Conservation (phyloP, 2,113 vertebrate genomes). For the Neogale vison region DNA sequence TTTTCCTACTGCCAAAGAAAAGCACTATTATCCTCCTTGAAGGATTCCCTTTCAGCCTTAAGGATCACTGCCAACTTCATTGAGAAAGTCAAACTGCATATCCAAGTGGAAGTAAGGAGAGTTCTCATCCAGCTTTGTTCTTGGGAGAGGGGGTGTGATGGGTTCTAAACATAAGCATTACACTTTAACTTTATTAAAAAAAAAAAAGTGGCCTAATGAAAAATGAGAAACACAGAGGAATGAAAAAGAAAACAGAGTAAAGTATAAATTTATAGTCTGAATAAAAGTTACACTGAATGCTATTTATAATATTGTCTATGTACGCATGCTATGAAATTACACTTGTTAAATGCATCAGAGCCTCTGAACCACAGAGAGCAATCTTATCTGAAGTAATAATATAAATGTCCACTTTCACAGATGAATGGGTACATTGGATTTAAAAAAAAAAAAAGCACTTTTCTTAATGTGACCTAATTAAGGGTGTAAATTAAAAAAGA, state of each 20-base stretch:
- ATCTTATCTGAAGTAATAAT: conserved; percentile 73
- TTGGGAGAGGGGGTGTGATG: neutral
- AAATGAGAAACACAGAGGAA: neutral
- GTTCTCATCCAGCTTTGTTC: conserved; percentile 74
- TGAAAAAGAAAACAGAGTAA: neutral
- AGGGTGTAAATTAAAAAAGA: conserved; percentile 72
- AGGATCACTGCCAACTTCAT: conserved; percentile 84
- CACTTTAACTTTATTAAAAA: conserved; percentile 75
- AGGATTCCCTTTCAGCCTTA: conserved; percentile 86
- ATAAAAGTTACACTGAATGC: conserved; percentile 50
- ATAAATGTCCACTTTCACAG: conserved; percentile 76
- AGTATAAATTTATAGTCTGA: conserved; percentile 50
- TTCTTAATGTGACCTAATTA: conserved; percentile 80
- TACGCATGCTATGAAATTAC: conserved; percentile 64
- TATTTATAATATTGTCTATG: conserved; percentile 58
- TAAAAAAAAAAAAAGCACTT: conserved; percentile 64
- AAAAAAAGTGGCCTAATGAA: conserved; percentile 40
- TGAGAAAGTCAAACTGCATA: conserved; percentile 82
- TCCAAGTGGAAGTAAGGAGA: conserved; percentile 74
- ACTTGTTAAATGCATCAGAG: conserved; percentile 68
- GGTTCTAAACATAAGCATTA: conserved; percentile 75
- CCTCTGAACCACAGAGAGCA: conserved; percentile 59
- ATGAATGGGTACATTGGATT: conserved; percentile 54
- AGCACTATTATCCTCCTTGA: conserved; percentile 83
- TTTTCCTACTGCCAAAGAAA: conserved; percentile 85